Evolutionary conservation across 1,140 invertebrate species (phyloP).

Genomic region (Copidosoma floridanum): DNA sequence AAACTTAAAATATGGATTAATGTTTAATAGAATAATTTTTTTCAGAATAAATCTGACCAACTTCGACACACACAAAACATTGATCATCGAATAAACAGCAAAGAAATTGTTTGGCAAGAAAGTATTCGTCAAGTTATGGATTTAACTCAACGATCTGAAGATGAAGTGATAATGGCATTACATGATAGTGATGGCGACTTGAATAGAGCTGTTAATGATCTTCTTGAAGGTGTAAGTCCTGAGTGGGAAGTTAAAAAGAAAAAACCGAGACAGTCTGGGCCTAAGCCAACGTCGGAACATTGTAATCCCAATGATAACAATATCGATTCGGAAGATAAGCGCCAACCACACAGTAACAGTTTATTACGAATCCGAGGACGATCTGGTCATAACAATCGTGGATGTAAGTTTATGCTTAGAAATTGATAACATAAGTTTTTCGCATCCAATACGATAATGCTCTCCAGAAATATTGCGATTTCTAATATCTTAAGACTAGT

Average conservation of each 20-base stretch:
- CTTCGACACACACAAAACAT: constrained; percentile 70
- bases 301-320: constrained; percentile 43
- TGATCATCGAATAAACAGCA: constrained; percentile 59
- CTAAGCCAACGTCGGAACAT: constrained; percentile 49
- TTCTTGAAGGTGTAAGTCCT: constrained; percentile 67
- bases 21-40: too few species aligned
- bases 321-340: constrained; percentile 57
- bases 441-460: too few species aligned
- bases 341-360: constrained; percentile 50
- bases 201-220: constrained; percentile 71
- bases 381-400: constrained; percentile 54
- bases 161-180: constrained; percentile 78
- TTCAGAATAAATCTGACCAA: constrained; percentile 43
- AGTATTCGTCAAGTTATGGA: constrained; percentile 80
- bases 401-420: constrained; percentile 48
- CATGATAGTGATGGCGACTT: constrained; percentile 80
- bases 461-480: too few species aligned
- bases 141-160: constrained; percentile 75
- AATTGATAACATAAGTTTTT: too few species aligned
- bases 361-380: constrained; percentile 56
- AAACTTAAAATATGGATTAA: too few species aligned
- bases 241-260: constrained; percentile 76
- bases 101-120: constrained; percentile 64
- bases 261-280: constrained; percentile 69
- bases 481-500: too few species aligned